Evolutionary conservation across 2,888 invertebrate genomes (phyloP).

Genomic region (Mimumesa dahlbomi): DNA sequence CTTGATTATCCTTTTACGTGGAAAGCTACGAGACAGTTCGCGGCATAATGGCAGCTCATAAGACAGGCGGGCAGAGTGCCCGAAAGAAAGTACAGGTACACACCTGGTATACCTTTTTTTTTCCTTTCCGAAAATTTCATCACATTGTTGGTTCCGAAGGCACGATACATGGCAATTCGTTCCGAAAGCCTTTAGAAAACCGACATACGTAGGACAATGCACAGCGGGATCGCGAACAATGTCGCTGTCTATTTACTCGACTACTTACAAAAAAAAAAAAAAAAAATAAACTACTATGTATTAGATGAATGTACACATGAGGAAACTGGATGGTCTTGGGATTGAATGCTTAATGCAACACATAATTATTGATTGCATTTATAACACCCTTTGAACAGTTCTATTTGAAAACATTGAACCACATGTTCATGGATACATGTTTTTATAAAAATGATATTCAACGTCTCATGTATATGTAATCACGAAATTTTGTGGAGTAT

Average conservation of each 20-base stretch:
- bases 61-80: conserved; percentile 81
- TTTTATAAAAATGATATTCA: neutral
- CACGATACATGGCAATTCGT: too few relatives aligned
- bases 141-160: too few relatives aligned
- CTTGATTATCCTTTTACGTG: conserved; percentile 20
- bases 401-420: neutral
- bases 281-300: neutral
- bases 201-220: too few relatives aligned
- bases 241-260: too few relatives aligned
- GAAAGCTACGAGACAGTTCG: conserved; percentile 29
- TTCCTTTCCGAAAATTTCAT: neutral
- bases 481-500: too few relatives aligned
- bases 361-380: neutral
- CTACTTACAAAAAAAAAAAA: too few relatives aligned
- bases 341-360: neutral
- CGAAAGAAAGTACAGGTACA: conserved; percentile 82
- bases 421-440: neutral
- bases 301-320: neutral
- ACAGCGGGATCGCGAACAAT: too few relatives aligned
- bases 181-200: too few relatives aligned
- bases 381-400: neutral
- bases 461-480: too few relatives aligned
- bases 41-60: conserved; percentile 80
- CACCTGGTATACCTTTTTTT: neutral
- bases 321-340: too few relatives aligned